Percentiles rank a stretch among this genome's conserved stretches.
Conservation (phyloP, 35 echinoderm and acorn worm genomes). For the Ptychodera flava region DNA sequence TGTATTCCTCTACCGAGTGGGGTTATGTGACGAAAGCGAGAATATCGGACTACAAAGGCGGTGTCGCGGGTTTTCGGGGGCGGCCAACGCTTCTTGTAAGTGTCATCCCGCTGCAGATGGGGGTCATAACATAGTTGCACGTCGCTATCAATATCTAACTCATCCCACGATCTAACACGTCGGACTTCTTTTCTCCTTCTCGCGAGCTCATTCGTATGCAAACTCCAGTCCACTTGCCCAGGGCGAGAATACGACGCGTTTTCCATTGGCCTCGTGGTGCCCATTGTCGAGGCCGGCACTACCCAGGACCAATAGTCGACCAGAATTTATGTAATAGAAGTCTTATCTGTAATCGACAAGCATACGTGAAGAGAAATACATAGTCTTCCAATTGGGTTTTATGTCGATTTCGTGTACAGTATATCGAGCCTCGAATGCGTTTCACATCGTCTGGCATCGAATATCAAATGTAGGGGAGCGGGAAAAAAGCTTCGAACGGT, state of each 20-base stretch:
- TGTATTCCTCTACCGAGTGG: too few species aligned
- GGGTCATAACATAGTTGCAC: background rate
- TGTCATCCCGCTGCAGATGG: background rate
- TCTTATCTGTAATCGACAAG: background rate
- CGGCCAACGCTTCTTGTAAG: background rate
- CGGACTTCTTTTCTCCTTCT: background rate
- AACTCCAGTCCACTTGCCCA: background rate
- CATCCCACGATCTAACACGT: background rate
- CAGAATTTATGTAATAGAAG: background rate
- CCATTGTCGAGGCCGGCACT: background rate
- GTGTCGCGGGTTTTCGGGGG: background rate
- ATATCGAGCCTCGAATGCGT: background rate
- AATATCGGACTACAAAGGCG: too few species aligned
- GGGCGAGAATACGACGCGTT: background rate
- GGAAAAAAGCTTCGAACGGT: too few species aligned
- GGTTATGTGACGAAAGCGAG: too few species aligned
- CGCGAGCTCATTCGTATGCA: background rate
- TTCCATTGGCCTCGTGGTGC: background rate
- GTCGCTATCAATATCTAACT: background rate
- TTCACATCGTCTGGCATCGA: too few species aligned
- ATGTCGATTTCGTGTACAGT: background rate
- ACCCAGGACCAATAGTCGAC: background rate
- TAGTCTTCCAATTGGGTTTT: background rate
- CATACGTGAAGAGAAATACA: constrained; percentile 1
- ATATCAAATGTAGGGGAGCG: too few species aligned